These are phyloP conservation scores for Lepus timidus DNA, from an alignment of 2,113 vertebrate species.

Conservation along the genomic window DNA sequence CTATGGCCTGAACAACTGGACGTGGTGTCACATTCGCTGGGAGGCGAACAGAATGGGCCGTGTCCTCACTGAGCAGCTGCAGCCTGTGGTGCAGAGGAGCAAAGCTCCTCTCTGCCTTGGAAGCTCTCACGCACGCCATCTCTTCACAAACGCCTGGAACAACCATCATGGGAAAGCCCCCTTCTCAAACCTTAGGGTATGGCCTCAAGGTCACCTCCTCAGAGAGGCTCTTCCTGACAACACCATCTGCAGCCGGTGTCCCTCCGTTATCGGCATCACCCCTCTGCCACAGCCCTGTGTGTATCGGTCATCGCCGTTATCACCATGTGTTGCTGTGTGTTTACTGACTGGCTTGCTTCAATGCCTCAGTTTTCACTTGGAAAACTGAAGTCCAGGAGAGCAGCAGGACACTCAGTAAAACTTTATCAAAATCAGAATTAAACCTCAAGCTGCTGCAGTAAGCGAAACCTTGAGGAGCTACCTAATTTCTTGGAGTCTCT, in stretches of 20 bases:
- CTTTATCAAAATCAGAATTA: neutral
- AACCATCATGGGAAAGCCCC: neutral
- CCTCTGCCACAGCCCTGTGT: neutral
- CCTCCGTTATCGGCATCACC: neutral
- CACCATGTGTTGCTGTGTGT: neutral
- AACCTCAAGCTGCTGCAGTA: neutral
- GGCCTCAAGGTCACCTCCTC: neutral
- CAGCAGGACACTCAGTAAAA: neutral
- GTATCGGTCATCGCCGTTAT: neutral
- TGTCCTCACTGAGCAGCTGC: neutral
- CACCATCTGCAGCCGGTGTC: neutral
- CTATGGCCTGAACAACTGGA: neutral
- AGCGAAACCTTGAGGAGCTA: neutral
- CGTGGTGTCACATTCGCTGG: neutral
- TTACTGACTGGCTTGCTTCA: neutral
- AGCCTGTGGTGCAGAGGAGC: neutral
- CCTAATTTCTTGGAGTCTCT: neutral
- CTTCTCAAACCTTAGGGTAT: neutral
- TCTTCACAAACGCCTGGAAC: neutral
- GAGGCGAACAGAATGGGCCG: neutral
- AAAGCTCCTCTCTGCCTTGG: neutral
- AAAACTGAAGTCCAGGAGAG: slow-evolving; percentile 7
- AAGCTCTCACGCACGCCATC: neutral
- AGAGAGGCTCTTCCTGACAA: neutral
- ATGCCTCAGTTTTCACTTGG: neutral